Conservation (phyloP, 1,140 invertebrate genomes). For the Antheraea pernyi region DNA sequence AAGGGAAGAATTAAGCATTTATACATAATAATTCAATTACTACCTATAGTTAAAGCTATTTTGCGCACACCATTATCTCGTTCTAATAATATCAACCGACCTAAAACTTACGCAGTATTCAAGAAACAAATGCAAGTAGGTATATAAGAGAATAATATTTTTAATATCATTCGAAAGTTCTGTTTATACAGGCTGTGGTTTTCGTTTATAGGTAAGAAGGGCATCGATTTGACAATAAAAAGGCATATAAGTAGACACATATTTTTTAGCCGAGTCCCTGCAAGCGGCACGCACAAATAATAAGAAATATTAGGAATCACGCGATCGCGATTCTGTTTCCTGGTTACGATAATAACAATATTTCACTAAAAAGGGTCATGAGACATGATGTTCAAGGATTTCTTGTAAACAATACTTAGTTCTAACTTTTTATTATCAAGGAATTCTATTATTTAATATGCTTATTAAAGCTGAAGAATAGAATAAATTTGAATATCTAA, state of each 20-base stretch:
- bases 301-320: constrained; percentile 38
- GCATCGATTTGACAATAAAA: constrained; percentile 40
- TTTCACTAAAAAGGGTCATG: constrained; percentile 28
- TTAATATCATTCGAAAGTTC: too few relatives aligned
- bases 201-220: background rate
- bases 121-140: too few relatives aligned
- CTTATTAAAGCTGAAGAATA: background rate
- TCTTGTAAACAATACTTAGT: constrained; percentile 12
- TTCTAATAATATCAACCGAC: too few relatives aligned
- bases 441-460: background rate
- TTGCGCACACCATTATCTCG: too few relatives aligned
- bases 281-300: constrained; percentile 41
- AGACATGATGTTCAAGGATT: constrained; percentile 57
- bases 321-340: constrained; percentile 44
- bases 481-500: background rate
- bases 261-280: constrained; percentile 40
- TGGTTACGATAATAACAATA: constrained; percentile 29
- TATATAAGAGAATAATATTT: too few relatives aligned
- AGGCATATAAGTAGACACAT: constrained; percentile 28
- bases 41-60: too few relatives aligned
- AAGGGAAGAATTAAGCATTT: too few relatives aligned
- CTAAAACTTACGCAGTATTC: too few relatives aligned
- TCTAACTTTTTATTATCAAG: constrained; percentile 17
- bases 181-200: background rate
- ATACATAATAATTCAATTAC: too few relatives aligned